A percentile compares a stretch with the other conserved stretches of the same genome.
These are phyloP conservation scores for Prunella strophiata DNA, from an alignment of 2,797 vertebrate species.

Conservation along the genomic window DNA sequence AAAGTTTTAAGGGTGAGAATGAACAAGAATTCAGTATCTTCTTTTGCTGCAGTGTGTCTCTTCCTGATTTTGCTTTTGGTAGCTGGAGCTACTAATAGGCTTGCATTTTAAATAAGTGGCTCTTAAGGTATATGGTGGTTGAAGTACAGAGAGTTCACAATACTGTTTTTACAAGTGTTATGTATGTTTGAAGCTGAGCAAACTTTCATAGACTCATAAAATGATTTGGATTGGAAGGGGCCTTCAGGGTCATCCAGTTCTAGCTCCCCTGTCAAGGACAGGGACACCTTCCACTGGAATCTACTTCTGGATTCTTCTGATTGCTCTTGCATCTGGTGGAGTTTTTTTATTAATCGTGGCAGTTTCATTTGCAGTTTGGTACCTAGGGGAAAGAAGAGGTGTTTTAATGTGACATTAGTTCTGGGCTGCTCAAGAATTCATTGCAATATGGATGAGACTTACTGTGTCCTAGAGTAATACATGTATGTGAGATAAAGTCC, in stretches of 20 bases:
- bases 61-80: neutral
- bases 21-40: neutral
- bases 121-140: neutral
- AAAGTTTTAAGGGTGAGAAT: neutral
- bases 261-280: neutral
- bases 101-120: neutral
- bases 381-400: neutral
- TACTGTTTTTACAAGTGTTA: neutral
- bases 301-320: neutral
- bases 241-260: neutral
- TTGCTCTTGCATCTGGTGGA: neutral
- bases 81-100: neutral
- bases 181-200: neutral
- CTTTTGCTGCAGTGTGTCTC: neutral
- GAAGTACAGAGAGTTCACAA: neutral
- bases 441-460: neutral
- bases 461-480: neutral
- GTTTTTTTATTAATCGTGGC: neutral
- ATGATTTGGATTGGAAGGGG: neutral
- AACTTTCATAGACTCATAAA: neutral
- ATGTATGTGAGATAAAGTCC: neutral
- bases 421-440: neutral
- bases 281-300: neutral
- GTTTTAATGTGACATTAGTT: neutral
- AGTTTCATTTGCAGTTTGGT: neutral